These are phyloP conservation scores for Rousettus leschenaultii DNA, from an alignment of 2,113 vertebrate species.

Conservation along the genomic window DNA sequence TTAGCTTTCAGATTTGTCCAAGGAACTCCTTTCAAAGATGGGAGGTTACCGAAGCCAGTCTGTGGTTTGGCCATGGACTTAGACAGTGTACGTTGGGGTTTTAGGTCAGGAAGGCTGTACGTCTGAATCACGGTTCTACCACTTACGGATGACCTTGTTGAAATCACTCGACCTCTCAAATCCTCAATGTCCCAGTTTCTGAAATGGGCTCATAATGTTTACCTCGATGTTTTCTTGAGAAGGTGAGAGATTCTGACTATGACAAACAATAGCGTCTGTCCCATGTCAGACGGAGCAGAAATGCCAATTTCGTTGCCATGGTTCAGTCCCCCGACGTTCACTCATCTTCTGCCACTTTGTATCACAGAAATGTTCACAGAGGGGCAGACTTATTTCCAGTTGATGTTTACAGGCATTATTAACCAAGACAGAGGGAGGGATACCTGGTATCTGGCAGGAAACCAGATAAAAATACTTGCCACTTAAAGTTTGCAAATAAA, in stretches of 20 bases:
- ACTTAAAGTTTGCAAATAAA: slow-evolving; percentile 64
- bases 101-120: background rate
- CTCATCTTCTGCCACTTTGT: background rate
- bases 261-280: background rate
- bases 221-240: background rate
- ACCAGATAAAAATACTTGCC: slow-evolving; percentile 34
- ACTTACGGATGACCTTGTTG: background rate
- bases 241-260: background rate
- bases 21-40: background rate
- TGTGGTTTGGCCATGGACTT: background rate
- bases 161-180: background rate
- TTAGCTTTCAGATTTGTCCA: slow-evolving; percentile 17
- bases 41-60: background rate
- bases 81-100: background rate
- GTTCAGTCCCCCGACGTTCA: background rate
- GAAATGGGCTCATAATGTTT: background rate
- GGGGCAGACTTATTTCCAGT: background rate
- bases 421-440: slow-evolving; percentile 18
- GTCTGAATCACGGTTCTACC: background rate
- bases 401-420: background rate
- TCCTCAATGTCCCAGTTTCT: background rate
- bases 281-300: background rate
- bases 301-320: background rate
- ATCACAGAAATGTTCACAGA: background rate
- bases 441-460: slow-evolving; percentile 37